A percentile compares a stretch with the other conserved stretches of the same genome.
phyloP scores from a whole-genome alignment of 92 coral and sea anemone genomes.

The Nematostella vectensis region DNA sequence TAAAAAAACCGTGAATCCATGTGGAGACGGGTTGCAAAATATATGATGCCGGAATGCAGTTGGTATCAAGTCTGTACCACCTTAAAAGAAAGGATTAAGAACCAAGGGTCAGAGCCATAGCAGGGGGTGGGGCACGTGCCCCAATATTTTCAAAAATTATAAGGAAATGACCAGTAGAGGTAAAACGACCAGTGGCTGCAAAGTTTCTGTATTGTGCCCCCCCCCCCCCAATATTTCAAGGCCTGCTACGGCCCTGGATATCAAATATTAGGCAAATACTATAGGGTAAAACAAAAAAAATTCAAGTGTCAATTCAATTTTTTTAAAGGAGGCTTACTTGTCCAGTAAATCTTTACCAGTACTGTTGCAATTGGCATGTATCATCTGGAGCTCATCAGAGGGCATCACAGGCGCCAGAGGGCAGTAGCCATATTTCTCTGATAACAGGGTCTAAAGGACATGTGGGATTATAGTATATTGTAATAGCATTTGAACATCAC shows the following conservation, averaged over 20 bases:
- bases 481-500: neutral
- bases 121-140: too few species aligned
- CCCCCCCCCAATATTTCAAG: too few species aligned
- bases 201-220: too few species aligned
- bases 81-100: slow-evolving; percentile 8
- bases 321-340: slow-evolving; percentile 50
- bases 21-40: slow-evolving; percentile 73
- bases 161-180: too few species aligned
- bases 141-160: too few species aligned
- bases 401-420: slow-evolving; percentile 52
- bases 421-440: slow-evolving; percentile 79
- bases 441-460: slow-evolving; percentile 43
- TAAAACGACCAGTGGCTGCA: too few species aligned
- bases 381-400: slow-evolving; percentile 41
- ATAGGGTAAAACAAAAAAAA: too few species aligned
- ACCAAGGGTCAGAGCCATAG: too few species aligned
- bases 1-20: slow-evolving; percentile 49
- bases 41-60: slow-evolving; percentile 54
- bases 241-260: too few species aligned
- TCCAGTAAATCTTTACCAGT: slow-evolving; percentile 14
- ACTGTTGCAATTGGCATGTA: neutral
- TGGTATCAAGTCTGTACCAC: slow-evolving; percentile 66
- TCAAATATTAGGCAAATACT: too few species aligned
- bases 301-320: too few species aligned
- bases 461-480: neutral